These are phyloP conservation scores for Cichlasoma orientale DNA, from an alignment of 2,797 vertebrate species.

Conservation along the genomic window DNA sequence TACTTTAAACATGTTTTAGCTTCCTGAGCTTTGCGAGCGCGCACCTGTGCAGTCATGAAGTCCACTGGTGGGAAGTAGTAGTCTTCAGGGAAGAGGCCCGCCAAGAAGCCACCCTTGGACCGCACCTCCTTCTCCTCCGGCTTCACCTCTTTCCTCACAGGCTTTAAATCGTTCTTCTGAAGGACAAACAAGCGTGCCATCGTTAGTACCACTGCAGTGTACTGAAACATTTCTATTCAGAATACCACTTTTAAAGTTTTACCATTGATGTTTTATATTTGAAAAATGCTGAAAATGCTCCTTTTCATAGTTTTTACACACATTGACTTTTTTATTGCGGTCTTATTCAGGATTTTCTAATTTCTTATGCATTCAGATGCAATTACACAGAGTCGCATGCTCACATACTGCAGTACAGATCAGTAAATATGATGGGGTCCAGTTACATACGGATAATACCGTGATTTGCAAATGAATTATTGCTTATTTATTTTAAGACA, in stretches of 20 bases:
- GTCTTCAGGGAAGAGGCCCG: constrained; percentile 82
- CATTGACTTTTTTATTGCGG: not conserved
- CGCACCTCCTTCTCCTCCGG: constrained; percentile 44
- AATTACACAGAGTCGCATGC: not conserved
- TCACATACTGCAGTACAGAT: not conserved
- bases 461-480: not conserved
- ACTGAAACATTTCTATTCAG: not conserved
- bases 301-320: not conserved
- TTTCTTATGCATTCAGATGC: not conserved
- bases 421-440: not conserved
- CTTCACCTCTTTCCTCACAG: constrained; percentile 38
- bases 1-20: not conserved
- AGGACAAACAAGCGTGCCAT: constrained; percentile 31
- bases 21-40: not conserved
- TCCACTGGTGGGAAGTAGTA: constrained; percentile 94
- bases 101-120: constrained; percentile 59
- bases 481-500: not conserved
- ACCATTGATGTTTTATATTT: not conserved
- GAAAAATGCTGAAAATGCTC: not conserved
- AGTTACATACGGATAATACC: not conserved
- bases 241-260: rapidly evolving
- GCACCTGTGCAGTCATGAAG: constrained; percentile 95
- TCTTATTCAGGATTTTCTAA: rapidly evolving
- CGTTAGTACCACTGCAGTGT: not conserved
- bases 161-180: constrained; percentile 71